Conservation (phyloP, 1,140 invertebrate species). For the Aphelenchoides besseyi region DNA sequence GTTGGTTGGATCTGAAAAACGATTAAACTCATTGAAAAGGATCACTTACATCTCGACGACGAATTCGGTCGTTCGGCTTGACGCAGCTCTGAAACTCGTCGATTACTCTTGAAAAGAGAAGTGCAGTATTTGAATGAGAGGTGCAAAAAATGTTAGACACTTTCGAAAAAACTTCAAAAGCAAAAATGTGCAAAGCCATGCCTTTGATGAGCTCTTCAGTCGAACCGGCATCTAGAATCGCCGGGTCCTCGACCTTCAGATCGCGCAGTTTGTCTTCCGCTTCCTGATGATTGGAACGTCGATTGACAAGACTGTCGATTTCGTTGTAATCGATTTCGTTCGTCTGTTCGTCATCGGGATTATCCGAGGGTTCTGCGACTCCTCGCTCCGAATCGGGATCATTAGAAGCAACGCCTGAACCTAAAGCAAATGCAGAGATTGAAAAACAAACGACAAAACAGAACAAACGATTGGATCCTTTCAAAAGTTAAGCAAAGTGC, state of each 20-base stretch:
- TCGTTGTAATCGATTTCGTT: not conserved
- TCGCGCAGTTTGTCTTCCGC: slow-evolving; percentile 4
- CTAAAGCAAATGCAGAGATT: no score
- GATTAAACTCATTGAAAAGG: not conserved
- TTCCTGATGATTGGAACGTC: not conserved
- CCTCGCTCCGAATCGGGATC: not conserved
- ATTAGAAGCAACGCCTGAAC: not conserved
- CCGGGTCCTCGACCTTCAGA: not conserved
- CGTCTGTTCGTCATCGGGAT: slow-evolving; percentile 5
- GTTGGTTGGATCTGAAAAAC: no score
- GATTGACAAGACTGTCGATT: not conserved
- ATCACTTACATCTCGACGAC: not conserved
- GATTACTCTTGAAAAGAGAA: not conserved
- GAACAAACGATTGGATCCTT: not conserved
- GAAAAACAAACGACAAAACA: not conserved
- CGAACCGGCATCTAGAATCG: not conserved
- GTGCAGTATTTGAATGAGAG: not conserved
- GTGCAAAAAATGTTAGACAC: not conserved
- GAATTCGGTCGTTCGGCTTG: not conserved
- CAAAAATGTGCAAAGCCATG: not conserved
- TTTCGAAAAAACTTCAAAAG: not conserved
- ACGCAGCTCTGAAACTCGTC: not conserved
- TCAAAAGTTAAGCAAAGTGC: not conserved
- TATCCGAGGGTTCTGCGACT: not conserved
- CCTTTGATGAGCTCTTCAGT: not conserved